These are phyloP conservation scores for Hetaerina titia DNA, from an alignment of 2,888 invertebrate genomes.

Conservation along the genomic window DNA sequence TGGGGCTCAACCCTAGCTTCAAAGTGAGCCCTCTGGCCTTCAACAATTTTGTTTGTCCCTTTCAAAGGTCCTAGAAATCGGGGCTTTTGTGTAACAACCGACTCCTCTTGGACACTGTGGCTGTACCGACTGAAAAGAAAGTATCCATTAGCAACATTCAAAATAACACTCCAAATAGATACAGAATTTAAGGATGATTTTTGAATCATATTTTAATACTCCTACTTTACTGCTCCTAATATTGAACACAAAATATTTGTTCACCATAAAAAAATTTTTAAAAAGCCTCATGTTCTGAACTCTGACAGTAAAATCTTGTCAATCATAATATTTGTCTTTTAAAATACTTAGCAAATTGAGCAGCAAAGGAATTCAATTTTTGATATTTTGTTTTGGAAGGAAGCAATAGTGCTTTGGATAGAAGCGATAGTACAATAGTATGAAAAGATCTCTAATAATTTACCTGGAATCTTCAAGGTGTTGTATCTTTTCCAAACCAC, in stretches of 20 bases:
- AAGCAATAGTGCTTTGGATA: no score
- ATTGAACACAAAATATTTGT: background rate
- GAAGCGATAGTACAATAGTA: no score
- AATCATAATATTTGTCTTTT: no score
- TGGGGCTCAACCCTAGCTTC: conserved; percentile 97
- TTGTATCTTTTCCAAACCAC: conserved; percentile 94
- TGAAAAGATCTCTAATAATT: background rate
- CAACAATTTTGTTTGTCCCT: conserved; percentile 95
- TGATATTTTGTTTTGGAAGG: no score
- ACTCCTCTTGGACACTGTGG: conserved; percentile 85
- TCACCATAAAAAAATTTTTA: background rate
- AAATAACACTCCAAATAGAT: background rate
- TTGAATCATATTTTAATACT: background rate
- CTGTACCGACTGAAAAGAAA: conserved; percentile 82
- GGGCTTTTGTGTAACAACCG: conserved; percentile 88
- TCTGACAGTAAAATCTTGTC: no score
- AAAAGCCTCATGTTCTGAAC: background rate
- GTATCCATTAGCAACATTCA: conserved; percentile 33
- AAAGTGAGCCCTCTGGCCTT: conserved; percentile 96
- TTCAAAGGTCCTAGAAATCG: conserved; percentile 93
- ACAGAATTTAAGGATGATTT: background rate
- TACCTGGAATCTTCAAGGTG: conserved; percentile 86
- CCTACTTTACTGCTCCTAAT: background rate
- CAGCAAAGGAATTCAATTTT: no score
- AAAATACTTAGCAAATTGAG: no score